Conservation (phyloP, 2,113 vertebrate species). For the Dolichotis patagonum region DNA sequence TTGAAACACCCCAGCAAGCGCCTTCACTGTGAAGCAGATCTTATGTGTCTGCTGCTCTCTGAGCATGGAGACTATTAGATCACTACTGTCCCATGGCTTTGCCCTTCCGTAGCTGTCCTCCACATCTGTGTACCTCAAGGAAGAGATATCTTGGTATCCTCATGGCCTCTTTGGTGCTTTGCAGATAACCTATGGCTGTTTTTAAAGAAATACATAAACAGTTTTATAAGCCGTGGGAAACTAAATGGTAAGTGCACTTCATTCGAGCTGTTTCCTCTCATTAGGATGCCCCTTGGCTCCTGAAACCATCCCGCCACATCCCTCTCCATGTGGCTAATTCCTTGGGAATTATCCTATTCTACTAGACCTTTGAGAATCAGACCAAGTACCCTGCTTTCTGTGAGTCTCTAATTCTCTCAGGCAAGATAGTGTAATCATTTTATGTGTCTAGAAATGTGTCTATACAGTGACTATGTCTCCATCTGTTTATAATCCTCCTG, state of each 20-base stretch:
- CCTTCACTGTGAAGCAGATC: neutral
- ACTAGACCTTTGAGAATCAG: neutral
- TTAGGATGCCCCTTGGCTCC: neutral
- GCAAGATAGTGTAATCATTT: neutral
- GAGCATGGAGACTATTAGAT: neutral
- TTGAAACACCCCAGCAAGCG: neutral
- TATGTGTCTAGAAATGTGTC: neutral
- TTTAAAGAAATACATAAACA: neutral
- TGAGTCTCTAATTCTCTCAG: neutral
- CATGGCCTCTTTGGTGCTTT: neutral
- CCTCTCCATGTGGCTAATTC: neutral
- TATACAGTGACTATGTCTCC: neutral
- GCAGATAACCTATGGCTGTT: neutral
- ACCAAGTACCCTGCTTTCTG: neutral
- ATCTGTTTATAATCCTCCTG: neutral
- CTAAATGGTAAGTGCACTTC: neutral
- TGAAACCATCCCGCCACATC: neutral
- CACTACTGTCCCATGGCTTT: neutral
- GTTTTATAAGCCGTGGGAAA: neutral
- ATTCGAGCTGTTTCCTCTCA: neutral
- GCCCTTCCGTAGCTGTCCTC: neutral
- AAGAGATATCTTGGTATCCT: neutral
- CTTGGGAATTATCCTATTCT: neutral
- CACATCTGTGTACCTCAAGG: neutral
- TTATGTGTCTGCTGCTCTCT: neutral